phyloP scores from a whole-genome alignment of 2,797 vertebrate genomes.

The Characodon lateralis region DNA sequence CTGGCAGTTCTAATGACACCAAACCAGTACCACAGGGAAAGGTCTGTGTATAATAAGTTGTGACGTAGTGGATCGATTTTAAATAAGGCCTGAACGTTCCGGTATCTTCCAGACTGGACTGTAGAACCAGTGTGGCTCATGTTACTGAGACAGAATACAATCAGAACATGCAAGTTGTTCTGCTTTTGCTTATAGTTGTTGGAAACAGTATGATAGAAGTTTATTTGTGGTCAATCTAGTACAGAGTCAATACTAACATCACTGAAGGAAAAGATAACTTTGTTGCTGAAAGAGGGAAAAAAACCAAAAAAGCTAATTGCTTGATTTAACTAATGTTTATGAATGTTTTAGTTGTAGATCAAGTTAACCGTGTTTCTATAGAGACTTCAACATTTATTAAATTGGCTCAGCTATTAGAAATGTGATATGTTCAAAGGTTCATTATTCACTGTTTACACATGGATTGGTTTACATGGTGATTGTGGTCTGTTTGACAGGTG shows the following conservation, averaged over 20 bases:
- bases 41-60: background rate
- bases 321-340: background rate
- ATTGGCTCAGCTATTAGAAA: background rate
- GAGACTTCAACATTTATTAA: background rate
- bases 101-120: background rate
- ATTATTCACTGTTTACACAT: background rate
- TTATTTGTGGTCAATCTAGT: background rate
- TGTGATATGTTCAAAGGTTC: background rate
- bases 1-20: no score
- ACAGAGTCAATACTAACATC: background rate
- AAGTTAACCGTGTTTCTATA: background rate
- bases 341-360: background rate
- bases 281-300: background rate
- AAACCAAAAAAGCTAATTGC: background rate
- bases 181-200: background rate
- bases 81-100: background rate
- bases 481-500: conserved; percentile 78
- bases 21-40: no score
- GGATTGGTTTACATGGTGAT: background rate
- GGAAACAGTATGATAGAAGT: background rate
- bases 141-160: background rate
- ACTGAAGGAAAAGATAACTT: background rate
- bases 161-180: background rate
- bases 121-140: background rate
- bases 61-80: background rate